These are phyloP conservation scores for Periophthalmus magnuspinnatus DNA, from an alignment of 2,797 vertebrate genomes.

Conservation along the genomic window DNA sequence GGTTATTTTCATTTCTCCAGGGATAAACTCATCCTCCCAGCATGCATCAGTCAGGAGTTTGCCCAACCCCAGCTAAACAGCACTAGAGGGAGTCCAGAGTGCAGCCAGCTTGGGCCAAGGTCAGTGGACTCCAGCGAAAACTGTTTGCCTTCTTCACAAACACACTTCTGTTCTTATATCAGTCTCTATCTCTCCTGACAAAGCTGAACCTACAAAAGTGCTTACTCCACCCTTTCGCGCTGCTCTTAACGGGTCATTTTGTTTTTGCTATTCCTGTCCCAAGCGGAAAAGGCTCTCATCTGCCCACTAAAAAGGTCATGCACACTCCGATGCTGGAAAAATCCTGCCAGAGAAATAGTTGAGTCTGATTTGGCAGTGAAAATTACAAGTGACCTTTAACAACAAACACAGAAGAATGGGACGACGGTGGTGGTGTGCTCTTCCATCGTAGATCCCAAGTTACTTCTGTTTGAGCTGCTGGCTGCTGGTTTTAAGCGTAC, in stretches of 20 bases:
- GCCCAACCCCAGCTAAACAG: conserved; percentile 36
- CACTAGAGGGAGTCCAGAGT: conserved; percentile 25
- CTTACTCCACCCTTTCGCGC: conserved; percentile 70
- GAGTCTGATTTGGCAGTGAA: conserved; percentile 71
- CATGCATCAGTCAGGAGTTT: conserved; percentile 39
- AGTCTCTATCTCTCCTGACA: conserved; percentile 54
- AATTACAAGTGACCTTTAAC: conserved; percentile 75
- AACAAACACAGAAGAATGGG: conserved; percentile 56
- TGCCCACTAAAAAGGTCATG: conserved; percentile 75
- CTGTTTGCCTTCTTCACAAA: conserved; percentile 37
- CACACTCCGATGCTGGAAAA: conserved; percentile 57
- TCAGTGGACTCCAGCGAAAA: conserved; percentile 36
- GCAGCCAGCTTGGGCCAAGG: conserved; percentile 33
- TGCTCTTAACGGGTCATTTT: conserved; percentile 79
- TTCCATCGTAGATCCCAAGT: conserved; percentile 42
- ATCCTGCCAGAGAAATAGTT: conserved; percentile 69
- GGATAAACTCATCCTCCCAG: conserved; percentile 49
- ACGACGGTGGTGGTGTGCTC: conserved; percentile 6
- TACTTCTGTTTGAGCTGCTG: conserved; percentile 9
- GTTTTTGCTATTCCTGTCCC: conserved; percentile 80
- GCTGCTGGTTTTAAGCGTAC: no score
- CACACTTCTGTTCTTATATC: conserved; percentile 44
- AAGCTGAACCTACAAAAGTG: conserved; percentile 55
- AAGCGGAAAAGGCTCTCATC: conserved; percentile 73
- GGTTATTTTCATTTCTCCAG: conserved; percentile 46